A percentile compares a stretch with the other conserved stretches of the same genome.
phyloP scores from a whole-genome alignment of 53 echinoderm and acorn worm genomes.

The Paelopatides confundens region DNA sequence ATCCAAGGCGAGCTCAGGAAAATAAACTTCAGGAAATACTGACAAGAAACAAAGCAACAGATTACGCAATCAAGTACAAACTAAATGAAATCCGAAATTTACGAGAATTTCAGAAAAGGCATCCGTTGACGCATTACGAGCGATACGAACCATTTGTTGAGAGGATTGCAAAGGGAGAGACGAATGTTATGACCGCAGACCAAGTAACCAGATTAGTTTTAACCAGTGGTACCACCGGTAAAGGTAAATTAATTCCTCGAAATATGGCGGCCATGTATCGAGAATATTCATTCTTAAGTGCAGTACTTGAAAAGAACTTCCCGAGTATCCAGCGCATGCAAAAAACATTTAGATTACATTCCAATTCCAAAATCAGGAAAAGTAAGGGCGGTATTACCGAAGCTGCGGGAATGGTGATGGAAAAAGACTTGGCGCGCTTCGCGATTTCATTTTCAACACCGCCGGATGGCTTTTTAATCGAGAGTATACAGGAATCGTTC shows the following conservation, averaged over 20 bases:
- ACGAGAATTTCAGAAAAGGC: constrained; percentile 53
- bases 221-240: no score
- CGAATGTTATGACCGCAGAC: constrained; percentile 68
- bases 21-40: no score
- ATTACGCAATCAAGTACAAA: constrained; percentile 52
- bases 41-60: constrained; percentile 58
- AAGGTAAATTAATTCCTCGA: constrained; percentile 68
- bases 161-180: background rate
- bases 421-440: background rate
- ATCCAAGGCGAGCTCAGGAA: no score
- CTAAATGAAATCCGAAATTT: constrained; percentile 56
- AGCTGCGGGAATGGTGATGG: background rate
- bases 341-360: background rate
- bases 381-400: constrained; percentile 20
- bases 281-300: background rate
- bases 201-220: constrained; percentile 48
- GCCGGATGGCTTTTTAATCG: constrained; percentile 21
- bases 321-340: background rate
- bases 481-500: constrained; percentile 5
- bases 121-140: constrained; percentile 70
- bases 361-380: background rate
- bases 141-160: constrained; percentile 66
- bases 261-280: background rate
- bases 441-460: constrained; percentile 30
- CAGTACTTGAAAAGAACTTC: background rate